Percentiles rank a stretch among this genome's conserved stretches.
Conservation (phyloP, 1,140 invertebrate genomes). For the Listronotus oregonensis region DNA sequence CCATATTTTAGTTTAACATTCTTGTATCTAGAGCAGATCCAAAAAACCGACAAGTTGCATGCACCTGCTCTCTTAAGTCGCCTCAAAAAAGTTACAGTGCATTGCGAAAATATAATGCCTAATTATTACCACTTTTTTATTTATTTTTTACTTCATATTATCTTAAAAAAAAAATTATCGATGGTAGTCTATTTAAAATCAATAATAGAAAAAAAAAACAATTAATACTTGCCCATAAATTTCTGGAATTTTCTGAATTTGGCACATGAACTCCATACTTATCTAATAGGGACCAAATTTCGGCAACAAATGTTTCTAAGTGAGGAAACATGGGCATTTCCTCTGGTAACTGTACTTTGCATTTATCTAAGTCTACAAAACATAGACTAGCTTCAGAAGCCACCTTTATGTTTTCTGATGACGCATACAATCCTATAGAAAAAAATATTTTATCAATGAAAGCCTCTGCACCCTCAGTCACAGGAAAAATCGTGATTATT, state of each 20-base stretch:
- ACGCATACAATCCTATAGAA: slow-evolving; percentile 60
- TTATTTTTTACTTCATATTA: no score
- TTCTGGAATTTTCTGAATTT: slow-evolving; percentile 49
- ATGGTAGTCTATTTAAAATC: no score
- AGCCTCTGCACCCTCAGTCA: no score
- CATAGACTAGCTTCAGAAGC: slow-evolving; percentile 85
- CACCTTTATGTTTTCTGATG: slow-evolving; percentile 58
- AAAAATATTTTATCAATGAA: no score
- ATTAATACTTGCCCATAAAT: slow-evolving; percentile 46
- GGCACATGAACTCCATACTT: slow-evolving; percentile 68
- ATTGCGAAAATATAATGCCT: no score
- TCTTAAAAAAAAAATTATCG: no score
- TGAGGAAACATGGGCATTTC: slow-evolving; percentile 94
- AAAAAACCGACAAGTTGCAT: not conserved
- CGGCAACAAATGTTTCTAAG: slow-evolving; percentile 81
- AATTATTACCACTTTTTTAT: no score
- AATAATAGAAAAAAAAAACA: no score
- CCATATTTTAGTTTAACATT: not conserved
- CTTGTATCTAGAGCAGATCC: not conserved
- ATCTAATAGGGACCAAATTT: slow-evolving; percentile 80
- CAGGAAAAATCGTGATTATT: no score
- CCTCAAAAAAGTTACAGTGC: no score
- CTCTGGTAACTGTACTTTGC: slow-evolving; percentile 90
- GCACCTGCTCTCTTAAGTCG: no score
- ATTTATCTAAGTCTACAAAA: slow-evolving; percentile 94